These are phyloP conservation scores for Sesia apiformis DNA, from an alignment of 2,888 invertebrate species.

Conservation along the genomic window DNA sequence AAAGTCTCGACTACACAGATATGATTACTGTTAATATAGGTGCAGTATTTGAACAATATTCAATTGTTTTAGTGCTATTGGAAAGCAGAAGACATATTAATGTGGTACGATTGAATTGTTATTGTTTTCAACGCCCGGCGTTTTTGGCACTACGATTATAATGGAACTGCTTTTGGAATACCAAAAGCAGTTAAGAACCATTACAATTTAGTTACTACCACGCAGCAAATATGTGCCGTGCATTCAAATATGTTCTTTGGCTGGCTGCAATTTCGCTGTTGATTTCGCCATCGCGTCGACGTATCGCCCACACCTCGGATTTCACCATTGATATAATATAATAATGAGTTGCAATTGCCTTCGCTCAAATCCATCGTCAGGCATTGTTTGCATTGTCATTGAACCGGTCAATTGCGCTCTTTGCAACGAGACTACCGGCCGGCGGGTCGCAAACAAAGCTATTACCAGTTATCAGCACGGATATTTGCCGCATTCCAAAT, in stretches of 20 bases:
- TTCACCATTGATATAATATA: conserved; percentile 63
- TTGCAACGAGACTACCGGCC: conserved; percentile 20
- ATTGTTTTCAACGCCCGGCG: background rate
- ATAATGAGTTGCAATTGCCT: conserved; percentile 48
- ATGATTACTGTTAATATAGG: no score
- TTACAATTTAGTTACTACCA: background rate
- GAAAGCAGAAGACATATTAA: no score
- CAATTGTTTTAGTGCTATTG: no score
- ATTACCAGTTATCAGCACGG: background rate
- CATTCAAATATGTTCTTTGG: conserved; percentile 42
- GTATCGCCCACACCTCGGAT: conserved; percentile 51
- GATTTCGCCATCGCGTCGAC: conserved; percentile 36
- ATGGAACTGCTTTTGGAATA: background rate
- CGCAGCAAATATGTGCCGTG: conserved; percentile 18
- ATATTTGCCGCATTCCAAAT: background rate
- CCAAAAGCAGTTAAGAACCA: no score
- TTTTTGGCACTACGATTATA: background rate
- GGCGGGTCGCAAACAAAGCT: background rate
- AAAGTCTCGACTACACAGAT: no score
- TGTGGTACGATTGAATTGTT: no score
- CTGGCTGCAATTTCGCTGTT: conserved; percentile 38
- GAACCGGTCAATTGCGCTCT: conserved; percentile 42
- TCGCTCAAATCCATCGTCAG: conserved; percentile 30
- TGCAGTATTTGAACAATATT: no score
- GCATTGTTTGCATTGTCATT: conserved; percentile 60